These are phyloP conservation scores for Tinea semifulvella DNA, from an alignment of 2,888 invertebrate genomes.

Conservation along the genomic window DNA sequence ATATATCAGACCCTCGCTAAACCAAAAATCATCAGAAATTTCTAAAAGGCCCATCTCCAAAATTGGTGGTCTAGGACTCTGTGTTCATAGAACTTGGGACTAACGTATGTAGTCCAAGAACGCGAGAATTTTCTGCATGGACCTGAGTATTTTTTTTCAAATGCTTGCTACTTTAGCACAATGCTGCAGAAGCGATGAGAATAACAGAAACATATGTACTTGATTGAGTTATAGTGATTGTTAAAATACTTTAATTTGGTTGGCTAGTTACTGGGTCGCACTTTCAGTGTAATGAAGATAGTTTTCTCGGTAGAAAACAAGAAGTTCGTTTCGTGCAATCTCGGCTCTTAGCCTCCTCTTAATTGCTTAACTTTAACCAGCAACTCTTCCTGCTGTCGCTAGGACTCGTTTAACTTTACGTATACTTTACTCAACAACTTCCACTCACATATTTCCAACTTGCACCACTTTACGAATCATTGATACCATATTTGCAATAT, in stretches of 20 bases:
- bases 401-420: conserved; percentile 44
- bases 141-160: too few relatives aligned
- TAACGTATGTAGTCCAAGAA: too few relatives aligned
- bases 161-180: too few relatives aligned
- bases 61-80: too few relatives aligned
- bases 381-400: conserved; percentile 41
- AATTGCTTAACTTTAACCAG: conserved; percentile 59
- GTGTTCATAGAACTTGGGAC: too few relatives aligned
- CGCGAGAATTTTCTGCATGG: too few relatives aligned
- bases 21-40: too few relatives aligned
- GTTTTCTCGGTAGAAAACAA: conserved; percentile 56
- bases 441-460: conserved; percentile 13
- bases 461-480: conserved; percentile 1
- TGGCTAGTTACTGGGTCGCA: conserved; percentile 12
- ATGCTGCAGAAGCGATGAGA: too few relatives aligned
- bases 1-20: too few relatives aligned
- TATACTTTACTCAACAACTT: conserved; percentile 30
- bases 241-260: conserved; percentile 7
- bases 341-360: conserved; percentile 52
- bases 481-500: conserved; percentile 1
- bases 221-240: conserved; percentile 2
- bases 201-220: too few relatives aligned
- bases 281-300: conserved; percentile 54
- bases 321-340: conserved; percentile 54
- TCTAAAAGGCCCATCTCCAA: too few relatives aligned